phyloP scores from a whole-genome alignment of 2,888 invertebrate genomes.

The Erpobdella octoculata region DNA sequence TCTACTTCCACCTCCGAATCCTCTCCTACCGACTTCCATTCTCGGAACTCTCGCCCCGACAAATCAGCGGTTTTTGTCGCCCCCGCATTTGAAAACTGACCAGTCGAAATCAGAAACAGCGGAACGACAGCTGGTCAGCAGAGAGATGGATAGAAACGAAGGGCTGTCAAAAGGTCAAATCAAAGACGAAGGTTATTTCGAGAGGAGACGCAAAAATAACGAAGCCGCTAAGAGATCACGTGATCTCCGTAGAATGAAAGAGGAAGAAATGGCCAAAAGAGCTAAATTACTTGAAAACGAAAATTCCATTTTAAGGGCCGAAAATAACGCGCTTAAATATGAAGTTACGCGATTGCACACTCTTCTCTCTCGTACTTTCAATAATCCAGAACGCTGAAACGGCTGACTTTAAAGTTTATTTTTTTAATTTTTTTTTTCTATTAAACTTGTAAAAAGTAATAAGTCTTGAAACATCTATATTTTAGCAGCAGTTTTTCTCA shows the following conservation, averaged over 20 bases:
- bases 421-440: too few species aligned
- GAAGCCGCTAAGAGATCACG: conserved; percentile 43
- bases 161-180: too few species aligned
- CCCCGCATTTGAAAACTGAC: too few species aligned
- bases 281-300: conserved; percentile 28
- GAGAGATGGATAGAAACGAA: too few species aligned
- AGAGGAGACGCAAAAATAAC: conserved; percentile 43
- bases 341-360: conserved; percentile 8
- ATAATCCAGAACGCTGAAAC: conserved; percentile 4
- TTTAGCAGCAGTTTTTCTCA: too few species aligned
- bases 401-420: background rate
- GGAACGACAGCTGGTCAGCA: too few species aligned
- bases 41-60: conserved; percentile 5
- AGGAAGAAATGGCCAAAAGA: conserved; percentile 28
- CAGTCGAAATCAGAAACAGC: too few species aligned
- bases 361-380: conserved; percentile 2
- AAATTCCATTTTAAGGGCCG: conserved; percentile 25
- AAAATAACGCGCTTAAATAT: conserved; percentile 3
- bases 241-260: conserved; percentile 35
- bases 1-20: background rate
- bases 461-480: too few species aligned
- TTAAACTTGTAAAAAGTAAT: too few species aligned
- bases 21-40: background rate
- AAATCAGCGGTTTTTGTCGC: background rate
- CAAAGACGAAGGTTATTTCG: conserved; percentile 22